A percentile compares a stretch with the other conserved stretches of the same genome.
phyloP scores from a whole-genome alignment of 23 tunicate species.

The Halocynthia roretzi region DNA sequence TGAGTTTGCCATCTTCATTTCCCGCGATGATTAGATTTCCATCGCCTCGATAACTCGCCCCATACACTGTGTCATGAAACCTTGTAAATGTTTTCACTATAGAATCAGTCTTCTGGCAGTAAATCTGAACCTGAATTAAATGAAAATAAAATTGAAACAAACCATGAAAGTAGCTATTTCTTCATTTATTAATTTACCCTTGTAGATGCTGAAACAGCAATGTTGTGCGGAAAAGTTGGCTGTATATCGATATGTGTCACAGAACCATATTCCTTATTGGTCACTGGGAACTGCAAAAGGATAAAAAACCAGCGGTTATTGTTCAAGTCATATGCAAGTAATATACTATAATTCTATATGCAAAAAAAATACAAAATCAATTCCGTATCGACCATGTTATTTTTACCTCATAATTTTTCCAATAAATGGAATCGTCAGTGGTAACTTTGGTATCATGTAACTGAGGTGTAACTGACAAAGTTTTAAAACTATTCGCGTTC shows the following conservation, averaged over 20 bases:
- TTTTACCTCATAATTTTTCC: slow-evolving; percentile 23
- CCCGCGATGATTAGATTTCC: slow-evolving; percentile 77
- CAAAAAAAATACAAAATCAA: neutral
- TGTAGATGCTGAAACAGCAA: slow-evolving; percentile 55
- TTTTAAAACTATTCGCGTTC: too few relatives aligned
- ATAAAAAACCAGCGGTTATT: too few relatives aligned
- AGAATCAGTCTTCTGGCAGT: slow-evolving; percentile 38
- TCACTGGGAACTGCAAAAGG: slow-evolving; percentile 51
- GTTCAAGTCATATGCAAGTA: neutral
- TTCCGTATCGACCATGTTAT: neutral
- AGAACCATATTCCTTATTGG: slow-evolving; percentile 64
- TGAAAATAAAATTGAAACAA: neutral
- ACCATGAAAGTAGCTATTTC: neutral
- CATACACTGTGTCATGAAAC: slow-evolving; percentile 60
- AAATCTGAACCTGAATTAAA: slow-evolving; percentile 39
- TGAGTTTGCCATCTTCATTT: slow-evolving; percentile 48
- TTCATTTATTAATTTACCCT: slow-evolving; percentile 31
- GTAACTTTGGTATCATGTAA: neutral
- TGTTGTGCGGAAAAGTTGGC: slow-evolving; percentile 39
- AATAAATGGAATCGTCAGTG: slow-evolving; percentile 1
- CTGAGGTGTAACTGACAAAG: too few relatives aligned
- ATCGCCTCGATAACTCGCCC: slow-evolving; percentile 70
- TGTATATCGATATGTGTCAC: slow-evolving; percentile 61
- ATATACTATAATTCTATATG: neutral
- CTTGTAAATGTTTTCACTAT: slow-evolving; percentile 59